Base-by-base conservation (phyloP, 2,888 invertebrate species). In the Cremastinae sp. region DNA sequence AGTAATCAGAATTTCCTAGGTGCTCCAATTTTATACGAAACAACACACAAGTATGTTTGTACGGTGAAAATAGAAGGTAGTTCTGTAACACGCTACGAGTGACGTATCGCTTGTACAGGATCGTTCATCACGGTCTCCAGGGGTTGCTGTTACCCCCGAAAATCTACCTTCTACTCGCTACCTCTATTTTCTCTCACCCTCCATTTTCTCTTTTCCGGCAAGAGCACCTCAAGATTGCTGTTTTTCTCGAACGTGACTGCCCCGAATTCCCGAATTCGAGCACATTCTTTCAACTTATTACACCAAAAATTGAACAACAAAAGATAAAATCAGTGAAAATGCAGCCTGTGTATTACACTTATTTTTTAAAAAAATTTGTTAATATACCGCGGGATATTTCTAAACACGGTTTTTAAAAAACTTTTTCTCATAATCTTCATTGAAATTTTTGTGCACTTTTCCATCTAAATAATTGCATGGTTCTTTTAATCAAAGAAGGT, bases 51-150 rank as follows among this genome's bases (percentile, higher is more conserved):
- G 49, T 51, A 43, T n/a, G 41, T 51, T 66, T 45, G 12, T 41
- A 56, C 43, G 45, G 56, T 36, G 61, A 22, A 38, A 66, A 53
- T 71, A 68, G 38, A 56, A 14, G 20, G 49, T 51, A 47, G 76
- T 69, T 64, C 75, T 73, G 75, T 69, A 75, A 53, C 80, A 80
- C 79, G 75, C 75, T 65, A 78, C 64, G 77, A 81, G 83, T 82
- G 82, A 84, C 79, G 80, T 82, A 83, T 72, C 82, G 82, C 82
- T 74, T 65, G 78, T 74, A 79, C 78, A 76, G 72, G 80, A 75
- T 75, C 82, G 80, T 83, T 80, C 80, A 82, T 84, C 83, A 83
- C 80, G 80, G 80, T 79, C 82, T 81, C 81, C 78, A 71, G 80
- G 82, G 81, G 75, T 62, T 58, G 66, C 70, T 61, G 74, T 62